Evolutionary conservation across 2,888 invertebrate genomes (phyloP), one percentile per base, ranked within the genome.

Genomic region (Diaphora mendica): DNA sequence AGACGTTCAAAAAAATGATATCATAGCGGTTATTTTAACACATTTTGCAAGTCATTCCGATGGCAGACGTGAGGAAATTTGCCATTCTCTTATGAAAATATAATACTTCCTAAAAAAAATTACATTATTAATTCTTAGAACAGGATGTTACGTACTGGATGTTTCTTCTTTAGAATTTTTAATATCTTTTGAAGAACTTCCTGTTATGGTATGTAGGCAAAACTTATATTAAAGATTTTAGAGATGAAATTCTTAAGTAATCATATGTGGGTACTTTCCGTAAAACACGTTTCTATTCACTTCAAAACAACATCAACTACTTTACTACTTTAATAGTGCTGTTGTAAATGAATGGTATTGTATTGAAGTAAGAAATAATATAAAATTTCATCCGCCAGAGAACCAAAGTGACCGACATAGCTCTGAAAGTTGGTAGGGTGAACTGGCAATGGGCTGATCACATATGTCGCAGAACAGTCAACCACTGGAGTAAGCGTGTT

Each of bases 81-180:
- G 20, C 5, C 3, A 20, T 48, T 51, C 51, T 51, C 7, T 51
- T 51, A 23, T 2, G 23, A n/a, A 55, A n/a, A 55, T n/a, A 55
- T n/a, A 55, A 55, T 11, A n/a, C 23, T 20, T 48, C 17, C 7
- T 55, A n/a, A 8, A 55, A 55, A 55, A n/a, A 2, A 23, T 51
- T 51, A n/a, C 11, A 11, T 55, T 2, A 55, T 55, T 0, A n/a
- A 55, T 55, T 51, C 51, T 51, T 23, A 8, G 8, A 51, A 20
- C 51, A 55, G 51, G 51, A 55, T 55, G 9, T 55, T n/a, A n/a
- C 51, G 23, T 55, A 55, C 51, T 55, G 51, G n/a, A 23, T 55
- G n/a, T 55, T 55, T n/a, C n/a, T 55, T n/a, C 51, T n/a, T 64
- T 70, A 30, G 62, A 42, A 55, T 55, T 55, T 55, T 55, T 55